These are phyloP conservation scores for Meliscaeva auricollis DNA, from an alignment of 2,888 invertebrate species.

Conservation along the genomic window DNA sequence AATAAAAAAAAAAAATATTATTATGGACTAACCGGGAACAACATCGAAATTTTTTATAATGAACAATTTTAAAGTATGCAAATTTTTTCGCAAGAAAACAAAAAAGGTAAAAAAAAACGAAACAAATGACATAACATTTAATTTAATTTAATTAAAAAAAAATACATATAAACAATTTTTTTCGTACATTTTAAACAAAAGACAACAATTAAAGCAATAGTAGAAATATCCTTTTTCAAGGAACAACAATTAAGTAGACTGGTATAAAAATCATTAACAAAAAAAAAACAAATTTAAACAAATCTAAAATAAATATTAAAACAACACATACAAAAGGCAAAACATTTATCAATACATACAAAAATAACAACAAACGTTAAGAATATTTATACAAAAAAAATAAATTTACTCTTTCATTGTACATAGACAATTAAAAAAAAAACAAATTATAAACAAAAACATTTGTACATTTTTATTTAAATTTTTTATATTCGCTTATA, in stretches of 20 bases:
- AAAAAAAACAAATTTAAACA: constrained; percentile 40
- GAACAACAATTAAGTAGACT: constrained; percentile 73
- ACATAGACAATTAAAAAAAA: constrained; percentile 52
- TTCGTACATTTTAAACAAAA: constrained; percentile 76
- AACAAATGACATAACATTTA: constrained; percentile 19
- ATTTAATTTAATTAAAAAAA: constrained; percentile 44
- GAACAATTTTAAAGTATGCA: constrained; percentile 62
- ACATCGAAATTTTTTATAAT: constrained; percentile 76
- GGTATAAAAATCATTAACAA: constrained; percentile 48
- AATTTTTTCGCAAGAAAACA: constrained; percentile 8
- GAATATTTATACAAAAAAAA: constrained; percentile 51
- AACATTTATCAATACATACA: constrained; percentile 58
- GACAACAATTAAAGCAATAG: constrained; percentile 69
- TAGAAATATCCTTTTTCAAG: constrained; percentile 59
- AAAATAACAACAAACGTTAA: constrained; percentile 24
- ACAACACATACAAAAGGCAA: constrained; percentile 39
- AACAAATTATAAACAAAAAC: constrained; percentile 62
- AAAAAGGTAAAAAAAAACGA: too few relatives aligned
- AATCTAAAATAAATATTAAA: constrained; percentile 42
- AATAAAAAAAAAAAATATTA: constrained; percentile 50
- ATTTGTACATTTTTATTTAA: constrained; percentile 77
- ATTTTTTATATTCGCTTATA: constrained; percentile 77
- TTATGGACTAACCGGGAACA: constrained; percentile 69
- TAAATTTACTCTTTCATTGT: constrained; percentile 70
- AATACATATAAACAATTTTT: constrained; percentile 79